Evolutionary conservation across 2,113 vertebrate species (phyloP).

Genomic region (Ancistrus triradiatus): DNA sequence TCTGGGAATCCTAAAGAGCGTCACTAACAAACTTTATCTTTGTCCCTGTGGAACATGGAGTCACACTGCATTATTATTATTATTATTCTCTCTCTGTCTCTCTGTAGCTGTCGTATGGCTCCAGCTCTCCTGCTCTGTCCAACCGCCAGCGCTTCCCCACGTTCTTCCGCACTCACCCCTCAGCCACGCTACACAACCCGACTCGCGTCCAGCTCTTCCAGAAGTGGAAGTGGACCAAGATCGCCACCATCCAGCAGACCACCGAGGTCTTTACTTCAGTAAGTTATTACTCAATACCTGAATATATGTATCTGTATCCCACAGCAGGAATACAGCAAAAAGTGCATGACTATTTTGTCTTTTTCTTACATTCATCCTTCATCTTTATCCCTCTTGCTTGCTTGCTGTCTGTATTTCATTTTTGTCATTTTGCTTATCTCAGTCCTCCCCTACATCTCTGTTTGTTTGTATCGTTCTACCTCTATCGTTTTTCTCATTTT

Average conservation of each 20-base stretch:
- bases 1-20: too few relatives aligned
- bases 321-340: too few relatives aligned
- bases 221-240: slow-evolving; percentile 95
- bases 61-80: neutral
- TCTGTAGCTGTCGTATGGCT: slow-evolving; percentile 85
- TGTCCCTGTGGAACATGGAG: too few relatives aligned
- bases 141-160: slow-evolving; percentile 92
- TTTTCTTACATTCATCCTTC: too few relatives aligned
- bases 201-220: slow-evolving; percentile 90
- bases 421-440: too few relatives aligned
- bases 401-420: too few relatives aligned
- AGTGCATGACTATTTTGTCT: too few relatives aligned
- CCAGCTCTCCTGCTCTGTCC: slow-evolving; percentile 89
- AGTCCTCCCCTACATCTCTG: neutral
- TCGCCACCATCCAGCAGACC: slow-evolving; percentile 96
- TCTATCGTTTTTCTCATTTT: neutral
- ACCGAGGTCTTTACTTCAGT: slow-evolving; percentile 96
- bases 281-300: slow-evolving; percentile 47
- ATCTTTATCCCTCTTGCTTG: too few relatives aligned
- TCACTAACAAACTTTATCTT: too few relatives aligned
- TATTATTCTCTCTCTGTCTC: neutral
- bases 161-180: slow-evolving; percentile 91
- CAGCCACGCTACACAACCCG: slow-evolving; percentile 91
- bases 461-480: neutral
- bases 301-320: too few relatives aligned